A percentile compares a stretch with the other conserved stretches of the same genome.
These are phyloP conservation scores for Boloria selene DNA, from an alignment of 2,888 invertebrate species.

Conservation along the genomic window DNA sequence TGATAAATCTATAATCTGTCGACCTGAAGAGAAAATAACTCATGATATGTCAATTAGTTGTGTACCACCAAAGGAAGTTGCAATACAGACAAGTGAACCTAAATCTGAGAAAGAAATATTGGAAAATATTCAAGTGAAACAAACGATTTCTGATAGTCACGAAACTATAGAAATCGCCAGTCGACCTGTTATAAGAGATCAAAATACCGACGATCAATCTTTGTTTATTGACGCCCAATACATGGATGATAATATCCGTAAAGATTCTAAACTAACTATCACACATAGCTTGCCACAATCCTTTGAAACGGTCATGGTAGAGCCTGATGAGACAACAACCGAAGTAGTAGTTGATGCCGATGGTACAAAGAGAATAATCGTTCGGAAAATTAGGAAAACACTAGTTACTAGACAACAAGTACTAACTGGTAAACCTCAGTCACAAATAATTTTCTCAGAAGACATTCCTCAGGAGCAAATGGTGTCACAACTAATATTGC, in stretches of 20 bases:
- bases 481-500: slow-evolving; percentile 86
- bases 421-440: slow-evolving; percentile 83
- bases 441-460: slow-evolving; percentile 79
- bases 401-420: slow-evolving; percentile 85
- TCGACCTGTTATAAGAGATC: slow-evolving; percentile 78
- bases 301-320: slow-evolving; percentile 90
- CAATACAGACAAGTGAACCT: slow-evolving; percentile 84
- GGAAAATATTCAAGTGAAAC: slow-evolving; percentile 86
- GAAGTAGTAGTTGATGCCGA: slow-evolving; percentile 91
- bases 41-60: slow-evolving; percentile 80
- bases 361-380: slow-evolving; percentile 90
- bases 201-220: slow-evolving; percentile 80
- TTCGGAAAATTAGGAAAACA: slow-evolving; percentile 87
- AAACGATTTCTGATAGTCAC: slow-evolving; percentile 84
- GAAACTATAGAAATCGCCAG: slow-evolving; percentile 89
- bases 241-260: slow-evolving; percentile 75
- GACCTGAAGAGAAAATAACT: slow-evolving; percentile 61
- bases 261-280: slow-evolving; percentile 87
- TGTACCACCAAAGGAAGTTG: slow-evolving; percentile 80
- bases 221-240: slow-evolving; percentile 89
- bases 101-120: slow-evolving; percentile 72
- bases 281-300: slow-evolving; percentile 88
- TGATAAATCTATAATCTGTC: slow-evolving; percentile 72
- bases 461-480: slow-evolving; percentile 84
- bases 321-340: slow-evolving; percentile 92